Evolutionary conservation across 2,113 vertebrate genomes (phyloP).

Genomic region (Chamaea fasciata): DNA sequence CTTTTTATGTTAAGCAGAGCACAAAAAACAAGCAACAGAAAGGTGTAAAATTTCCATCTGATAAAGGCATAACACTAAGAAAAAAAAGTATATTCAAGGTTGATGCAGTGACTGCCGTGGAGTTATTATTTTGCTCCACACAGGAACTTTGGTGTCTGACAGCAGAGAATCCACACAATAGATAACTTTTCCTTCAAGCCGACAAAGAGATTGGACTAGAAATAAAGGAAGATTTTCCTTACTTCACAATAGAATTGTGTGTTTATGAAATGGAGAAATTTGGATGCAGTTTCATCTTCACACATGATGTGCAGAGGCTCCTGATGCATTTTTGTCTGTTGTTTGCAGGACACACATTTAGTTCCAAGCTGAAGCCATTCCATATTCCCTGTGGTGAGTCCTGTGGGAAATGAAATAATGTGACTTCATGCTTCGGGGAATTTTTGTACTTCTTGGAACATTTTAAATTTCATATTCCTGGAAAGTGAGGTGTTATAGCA

Average conservation of each 20-base stretch:
- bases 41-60: neutral
- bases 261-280: neutral
- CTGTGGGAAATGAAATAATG: neutral
- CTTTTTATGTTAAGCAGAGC: neutral
- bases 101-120: neutral
- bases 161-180: neutral
- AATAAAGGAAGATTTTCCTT: neutral
- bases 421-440: neutral
- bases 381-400: neutral
- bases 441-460: neutral
- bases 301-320: rapidly evolving
- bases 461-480: neutral
- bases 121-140: neutral
- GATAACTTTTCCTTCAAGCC: neutral
- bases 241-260: rapidly evolving
- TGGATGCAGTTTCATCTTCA: neutral
- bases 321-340: neutral
- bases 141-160: neutral
- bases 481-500: neutral
- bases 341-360: neutral
- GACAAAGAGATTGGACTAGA: neutral
- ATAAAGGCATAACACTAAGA: neutral
- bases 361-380: neutral
- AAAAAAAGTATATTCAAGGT: neutral
- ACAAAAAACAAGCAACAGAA: neutral